These are phyloP conservation scores for Ambastaia sidthimunki DNA, from an alignment of 2,797 vertebrate species.

Conservation along the genomic window DNA sequence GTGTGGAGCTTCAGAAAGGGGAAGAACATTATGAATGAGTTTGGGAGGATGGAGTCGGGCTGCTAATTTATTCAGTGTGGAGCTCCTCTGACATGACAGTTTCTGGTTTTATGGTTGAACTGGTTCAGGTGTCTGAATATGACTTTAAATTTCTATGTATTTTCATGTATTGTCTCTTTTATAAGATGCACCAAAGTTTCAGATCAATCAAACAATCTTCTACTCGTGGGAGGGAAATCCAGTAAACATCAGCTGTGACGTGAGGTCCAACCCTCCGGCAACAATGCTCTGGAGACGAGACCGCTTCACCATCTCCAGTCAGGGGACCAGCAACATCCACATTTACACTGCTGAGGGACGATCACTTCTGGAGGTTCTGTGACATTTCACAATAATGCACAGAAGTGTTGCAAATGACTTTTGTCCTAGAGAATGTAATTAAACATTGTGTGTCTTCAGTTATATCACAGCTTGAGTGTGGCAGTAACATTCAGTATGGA, in stretches of 20 bases:
- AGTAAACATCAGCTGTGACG: slow-evolving; percentile 95
- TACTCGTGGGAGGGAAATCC: slow-evolving; percentile 98
- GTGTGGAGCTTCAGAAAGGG: too few species aligned
- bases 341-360: slow-evolving; percentile 83
- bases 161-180: slow-evolving; percentile 44
- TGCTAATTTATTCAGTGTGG: too few species aligned
- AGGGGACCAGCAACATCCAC: slow-evolving; percentile 84
- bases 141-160: not conserved
- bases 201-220: slow-evolving; percentile 91
- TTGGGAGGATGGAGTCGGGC: too few species aligned
- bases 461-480: too few species aligned
- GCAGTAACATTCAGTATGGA: too few species aligned
- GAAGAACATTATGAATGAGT: too few species aligned
- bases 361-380: slow-evolving; percentile 87
- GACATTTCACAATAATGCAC: not conserved
- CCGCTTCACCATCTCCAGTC: slow-evolving; percentile 86
- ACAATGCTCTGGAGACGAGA: slow-evolving; percentile 92
- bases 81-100: too few species aligned
- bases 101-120: too few species aligned
- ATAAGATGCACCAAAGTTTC: slow-evolving; percentile 92
- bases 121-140: not conserved
- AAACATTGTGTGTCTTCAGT: not conserved
- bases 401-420: not conserved
- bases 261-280: slow-evolving; percentile 89
- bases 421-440: not conserved